Conservation (phyloP, 1,140 invertebrate genomes). For the Trachymyrmex cornetzi region DNA sequence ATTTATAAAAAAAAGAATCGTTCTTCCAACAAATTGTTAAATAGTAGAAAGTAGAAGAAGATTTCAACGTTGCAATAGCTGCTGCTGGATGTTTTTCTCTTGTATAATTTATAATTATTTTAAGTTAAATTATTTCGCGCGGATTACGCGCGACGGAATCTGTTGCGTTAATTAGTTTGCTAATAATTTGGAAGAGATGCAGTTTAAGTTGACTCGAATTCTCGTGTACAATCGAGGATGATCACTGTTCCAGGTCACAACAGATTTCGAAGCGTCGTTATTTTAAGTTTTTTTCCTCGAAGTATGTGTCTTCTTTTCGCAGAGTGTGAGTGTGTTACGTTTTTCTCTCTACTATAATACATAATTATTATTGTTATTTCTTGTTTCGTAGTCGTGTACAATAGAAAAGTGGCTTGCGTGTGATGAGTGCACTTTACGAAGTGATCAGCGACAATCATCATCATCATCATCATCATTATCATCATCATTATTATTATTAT, state of each 20-base stretch:
- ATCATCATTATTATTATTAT: background rate
- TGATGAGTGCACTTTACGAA: conserved; percentile 78
- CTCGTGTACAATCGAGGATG: background rate
- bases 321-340: conserved; percentile 81
- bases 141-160: conserved; percentile 63
- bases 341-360: conserved; percentile 84
- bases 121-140: conserved; percentile 57
- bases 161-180: conserved; percentile 38
- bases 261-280: conserved; percentile 69
- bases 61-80: conserved; percentile 55
- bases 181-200: background rate
- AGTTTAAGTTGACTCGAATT: background rate
- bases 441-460: conserved; percentile 58
- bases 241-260: background rate
- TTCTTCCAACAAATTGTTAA: conserved; percentile 63
- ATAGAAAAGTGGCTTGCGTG: conserved; percentile 74
- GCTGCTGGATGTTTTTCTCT: conserved; percentile 48
- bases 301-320: conserved; percentile 70
- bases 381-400: conserved; percentile 68
- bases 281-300: conserved; percentile 66
- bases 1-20: conserved; percentile 66
- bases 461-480: conserved; percentile 24
- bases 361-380: conserved; percentile 85
- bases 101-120: conserved; percentile 34
- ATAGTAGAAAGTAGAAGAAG: conserved; percentile 41